Percentiles rank a stretch among this genome's conserved stretches.
Evolutionary conservation across 2,888 invertebrate species (phyloP).

Genomic region (Polyommatus iphigenia): DNA sequence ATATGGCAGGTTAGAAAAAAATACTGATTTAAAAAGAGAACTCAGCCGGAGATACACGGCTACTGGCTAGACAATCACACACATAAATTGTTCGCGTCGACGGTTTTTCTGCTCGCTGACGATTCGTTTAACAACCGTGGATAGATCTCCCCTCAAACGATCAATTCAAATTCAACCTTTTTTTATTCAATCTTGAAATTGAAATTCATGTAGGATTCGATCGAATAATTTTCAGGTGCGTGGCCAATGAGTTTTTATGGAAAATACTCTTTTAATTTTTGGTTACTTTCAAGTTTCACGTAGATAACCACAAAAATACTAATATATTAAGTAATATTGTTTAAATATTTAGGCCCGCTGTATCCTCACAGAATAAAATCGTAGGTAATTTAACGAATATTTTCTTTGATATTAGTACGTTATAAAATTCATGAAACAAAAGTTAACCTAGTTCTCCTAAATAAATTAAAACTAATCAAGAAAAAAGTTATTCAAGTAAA

Average conservation of each 20-base stretch:
- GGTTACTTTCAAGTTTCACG: no score
- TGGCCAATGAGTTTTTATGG: not conserved
- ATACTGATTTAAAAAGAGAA: not conserved
- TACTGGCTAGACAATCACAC: constrained; percentile 5
- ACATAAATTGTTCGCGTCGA: constrained; percentile 14
- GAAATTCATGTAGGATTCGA: not conserved
- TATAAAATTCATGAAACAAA: no score
- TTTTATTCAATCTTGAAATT: constrained; percentile 13
- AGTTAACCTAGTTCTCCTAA: not conserved
- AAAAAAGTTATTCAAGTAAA: not conserved
- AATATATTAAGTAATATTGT: no score
- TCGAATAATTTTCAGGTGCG: not conserved
- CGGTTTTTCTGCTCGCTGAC: constrained; percentile 26
- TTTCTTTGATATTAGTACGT: no score
- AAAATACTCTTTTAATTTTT: not conserved
- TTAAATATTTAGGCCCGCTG: no score
- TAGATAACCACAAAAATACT: no score
- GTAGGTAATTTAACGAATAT: no score
- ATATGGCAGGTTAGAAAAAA: not conserved
- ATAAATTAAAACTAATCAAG: constrained; percentile 4
- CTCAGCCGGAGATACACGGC: not conserved
- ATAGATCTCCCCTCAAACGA: constrained; percentile 9
- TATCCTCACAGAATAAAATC: no score
- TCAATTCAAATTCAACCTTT: constrained; percentile 1
- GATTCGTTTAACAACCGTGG: not conserved